phyloP scores from a whole-genome alignment of 2,888 invertebrate species.

The Asteroscopus sphinx region DNA sequence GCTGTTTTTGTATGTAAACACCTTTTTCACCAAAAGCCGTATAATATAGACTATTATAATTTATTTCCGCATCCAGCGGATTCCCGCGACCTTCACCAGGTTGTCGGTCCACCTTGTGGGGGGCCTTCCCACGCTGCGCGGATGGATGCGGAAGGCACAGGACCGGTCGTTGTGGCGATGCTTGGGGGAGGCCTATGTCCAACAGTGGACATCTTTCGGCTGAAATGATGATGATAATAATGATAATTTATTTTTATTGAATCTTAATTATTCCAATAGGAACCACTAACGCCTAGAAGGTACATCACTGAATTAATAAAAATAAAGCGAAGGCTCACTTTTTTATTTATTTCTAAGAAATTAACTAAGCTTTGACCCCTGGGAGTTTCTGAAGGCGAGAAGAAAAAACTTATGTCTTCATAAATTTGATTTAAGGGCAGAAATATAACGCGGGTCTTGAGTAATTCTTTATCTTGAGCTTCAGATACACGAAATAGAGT shows the following conservation, averaged over 20 bases:
- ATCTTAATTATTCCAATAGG: neutral
- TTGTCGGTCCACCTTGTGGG: too few species aligned
- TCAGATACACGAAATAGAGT: constrained; percentile 41
- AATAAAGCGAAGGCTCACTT: constrained; percentile 10
- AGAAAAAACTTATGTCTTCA: constrained; percentile 57
- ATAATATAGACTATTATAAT: too few species aligned
- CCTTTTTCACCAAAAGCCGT: too few species aligned
- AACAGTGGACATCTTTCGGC: too few species aligned
- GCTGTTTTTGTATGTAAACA: too few species aligned
- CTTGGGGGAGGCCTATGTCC: too few species aligned
- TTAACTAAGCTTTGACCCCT: constrained; percentile 58
- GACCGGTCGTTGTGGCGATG: too few species aligned
- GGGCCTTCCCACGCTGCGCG: too few species aligned
- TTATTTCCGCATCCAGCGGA: too few species aligned
- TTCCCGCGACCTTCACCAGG: too few species aligned
- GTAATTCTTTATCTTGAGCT: constrained; percentile 50
- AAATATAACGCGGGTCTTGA: constrained; percentile 56
- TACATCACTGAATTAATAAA: neutral
- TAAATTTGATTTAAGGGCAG: constrained; percentile 61
- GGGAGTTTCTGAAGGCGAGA: constrained; percentile 49
- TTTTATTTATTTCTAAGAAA: constrained; percentile 55
- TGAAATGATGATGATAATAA: too few species aligned
- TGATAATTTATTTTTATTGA: neutral
- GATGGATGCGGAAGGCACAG: too few species aligned
- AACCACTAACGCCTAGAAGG: neutral